Evolutionary conservation across 2,888 invertebrate species (phyloP).

Genomic region (Acrobasis suavella): DNA sequence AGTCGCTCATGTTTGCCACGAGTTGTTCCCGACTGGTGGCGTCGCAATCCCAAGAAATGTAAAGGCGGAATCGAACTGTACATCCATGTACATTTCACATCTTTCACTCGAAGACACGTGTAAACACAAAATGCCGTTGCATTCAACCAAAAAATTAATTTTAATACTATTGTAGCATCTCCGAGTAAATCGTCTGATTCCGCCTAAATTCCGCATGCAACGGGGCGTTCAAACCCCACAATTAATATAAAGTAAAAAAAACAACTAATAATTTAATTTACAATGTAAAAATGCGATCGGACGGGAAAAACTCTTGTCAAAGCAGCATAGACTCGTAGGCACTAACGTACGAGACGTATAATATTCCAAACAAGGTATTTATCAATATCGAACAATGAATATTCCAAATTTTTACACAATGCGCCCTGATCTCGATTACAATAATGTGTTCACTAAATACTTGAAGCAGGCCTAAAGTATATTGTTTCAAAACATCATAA

Average conservation of each 20-base stretch:
- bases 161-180: slow-evolving; percentile 14
- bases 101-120: slow-evolving; percentile 13
- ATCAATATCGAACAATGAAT: slow-evolving; percentile 15
- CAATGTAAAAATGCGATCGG: neutral
- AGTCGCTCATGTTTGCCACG: slow-evolving; percentile 16
- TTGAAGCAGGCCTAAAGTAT: slow-evolving; percentile 19
- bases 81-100: neutral
- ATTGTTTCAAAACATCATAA: slow-evolving; percentile 16
- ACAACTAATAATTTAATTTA: slow-evolving; percentile 6
- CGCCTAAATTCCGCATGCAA: neutral
- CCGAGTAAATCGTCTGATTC: slow-evolving; percentile 13
- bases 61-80: slow-evolving; percentile 9
- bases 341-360: slow-evolving; percentile 17
- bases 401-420: slow-evolving; percentile 18
- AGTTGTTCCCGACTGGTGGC: slow-evolving; percentile 6
- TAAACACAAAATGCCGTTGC: slow-evolving; percentile 14
- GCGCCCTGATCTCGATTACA: slow-evolving; percentile 20
- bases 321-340: slow-evolving; percentile 4
- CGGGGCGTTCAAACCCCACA: slow-evolving; percentile 1
- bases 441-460: slow-evolving; percentile 21
- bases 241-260: slow-evolving; percentile 1
- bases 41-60: neutral
- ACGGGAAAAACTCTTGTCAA: slow-evolving; percentile 16
- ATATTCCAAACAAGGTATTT: slow-evolving; percentile 16
- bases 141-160: slow-evolving; percentile 15